phyloP scores from a whole-genome alignment of 2,888 invertebrate species.

The Trissolcus brochymenae region DNA sequence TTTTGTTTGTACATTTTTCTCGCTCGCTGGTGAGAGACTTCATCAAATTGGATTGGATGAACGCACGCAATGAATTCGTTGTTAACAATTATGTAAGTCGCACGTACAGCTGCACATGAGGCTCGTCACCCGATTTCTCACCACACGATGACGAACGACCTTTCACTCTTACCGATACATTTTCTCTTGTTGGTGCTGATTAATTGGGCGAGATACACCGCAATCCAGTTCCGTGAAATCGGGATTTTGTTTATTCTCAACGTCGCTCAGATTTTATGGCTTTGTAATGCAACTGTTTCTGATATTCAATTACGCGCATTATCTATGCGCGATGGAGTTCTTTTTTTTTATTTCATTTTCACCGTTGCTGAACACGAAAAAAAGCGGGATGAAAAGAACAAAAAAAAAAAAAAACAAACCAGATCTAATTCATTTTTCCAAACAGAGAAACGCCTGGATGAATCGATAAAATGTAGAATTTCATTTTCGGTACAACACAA shows the following conservation, averaged over 20 bases:
- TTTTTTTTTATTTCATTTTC: conserved; percentile 2
- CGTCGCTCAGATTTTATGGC: conserved; percentile 22
- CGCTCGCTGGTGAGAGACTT: too few relatives aligned
- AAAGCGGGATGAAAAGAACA: too few relatives aligned
- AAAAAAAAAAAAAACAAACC: too few relatives aligned
- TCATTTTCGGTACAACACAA: too few relatives aligned
- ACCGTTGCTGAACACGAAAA: too few relatives aligned
- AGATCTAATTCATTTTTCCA: too few relatives aligned
- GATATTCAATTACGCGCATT: conserved; percentile 30
- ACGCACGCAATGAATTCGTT: too few relatives aligned
- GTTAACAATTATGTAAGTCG: conserved; percentile 22
- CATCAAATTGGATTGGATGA: too few relatives aligned
- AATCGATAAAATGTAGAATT: too few relatives aligned
- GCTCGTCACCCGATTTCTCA: conserved; percentile 36
- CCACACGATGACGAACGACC: conserved; percentile 45
- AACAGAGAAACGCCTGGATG: too few relatives aligned
- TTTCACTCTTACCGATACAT: conserved; percentile 52
- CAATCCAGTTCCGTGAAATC: conserved; percentile 39
- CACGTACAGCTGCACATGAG: neutral
- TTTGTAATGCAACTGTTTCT: conserved; percentile 20
- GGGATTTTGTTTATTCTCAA: conserved; percentile 12
- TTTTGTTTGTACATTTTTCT: too few relatives aligned
- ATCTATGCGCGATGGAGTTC: neutral
- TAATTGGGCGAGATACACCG: conserved; percentile 50
- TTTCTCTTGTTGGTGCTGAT: conserved; percentile 47